Evolutionary conservation across 1,140 invertebrate species (phyloP), one percentile per base, ranked within the genome.

Genomic region (Artemia franciscana): DNA sequence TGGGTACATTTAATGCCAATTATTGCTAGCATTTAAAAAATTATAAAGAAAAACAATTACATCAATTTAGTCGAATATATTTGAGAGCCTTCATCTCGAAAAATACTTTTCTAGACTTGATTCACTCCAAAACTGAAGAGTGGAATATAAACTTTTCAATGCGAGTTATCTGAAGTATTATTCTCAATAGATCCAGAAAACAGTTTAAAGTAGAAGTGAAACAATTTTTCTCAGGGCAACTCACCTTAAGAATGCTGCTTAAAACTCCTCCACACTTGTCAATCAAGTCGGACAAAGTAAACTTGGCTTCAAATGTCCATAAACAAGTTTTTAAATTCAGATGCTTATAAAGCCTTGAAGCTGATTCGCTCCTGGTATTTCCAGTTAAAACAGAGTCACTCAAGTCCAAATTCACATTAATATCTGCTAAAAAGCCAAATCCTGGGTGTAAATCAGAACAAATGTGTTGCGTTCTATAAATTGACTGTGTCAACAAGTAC

Each of bases 281-380:
- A 21, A 76, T 70, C 58, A 78, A 67, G 61, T 77, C 73, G 5
- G 72, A 70, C 72, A 77, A 73, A 62, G 73, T 70, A 67, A 74
- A 77, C 73, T 72, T 76, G 12, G 73, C 75, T 65, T 73, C 70
- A 66, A 78, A 77, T 39, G 64, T 71, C 76, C 76, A 78, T 57
- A 70, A 67, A 65, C 76, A 78, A 9, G 65, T 70, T 61, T 74
- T 73, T 24, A 76, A 64, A 65, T 77, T 68, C 2, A 78, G 66
- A 62, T 77, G 73, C 60, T 69, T 67, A 65, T 78, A 78, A n/a
- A 78, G 65, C 51, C 68, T 62, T 4, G 74, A 59, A 5, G 73
- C 71, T 28, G 70, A 67, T 24, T 71, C 68, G 61, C 69, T 69
- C 62, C 74, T 63, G 24, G 68, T 39, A 21, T 56, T 69, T 0